Evolutionary conservation across 2,113 vertebrate species (phyloP), one percentile per base, ranked within the genome.

Genomic region (Camarhynchus parvulus): DNA sequence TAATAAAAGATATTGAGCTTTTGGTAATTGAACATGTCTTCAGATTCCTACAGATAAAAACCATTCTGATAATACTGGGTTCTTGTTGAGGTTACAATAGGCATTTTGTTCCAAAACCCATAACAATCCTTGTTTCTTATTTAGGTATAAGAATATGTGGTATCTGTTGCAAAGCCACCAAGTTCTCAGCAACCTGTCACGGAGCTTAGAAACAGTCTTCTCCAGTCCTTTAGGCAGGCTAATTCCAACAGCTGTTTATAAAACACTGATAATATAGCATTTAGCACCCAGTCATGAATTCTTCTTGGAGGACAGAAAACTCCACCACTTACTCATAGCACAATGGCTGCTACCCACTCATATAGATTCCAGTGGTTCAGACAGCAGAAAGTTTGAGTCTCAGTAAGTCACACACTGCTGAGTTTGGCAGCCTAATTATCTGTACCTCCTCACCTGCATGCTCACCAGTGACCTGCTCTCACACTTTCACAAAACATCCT

Each of bases 281-380:
- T 81, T 83, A 91, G 68, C 39, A 81, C 13, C 15, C 44, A 22
- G 5, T 64, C 28, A 19, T 73, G 46, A 87, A 83, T 52, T 80
- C 44, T 53, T 77, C 39, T 53, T 81, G 35, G 21, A 92, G 30
- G 49, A 75, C 74, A 90, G 87, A 83, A 62, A 93, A 47, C 37
- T 73, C 52, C 84, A 94, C 58, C 78, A 80, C 28, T 94, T 88
- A 90, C 46, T 78, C 61, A 82, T 33, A 90, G 55, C 22, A 96
- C 74, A 68, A 50, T 64, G 53, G 59, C 61, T 75, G 37, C 84
- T 79, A 78, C 35, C 68, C 44, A 41, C 85, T 97, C 85, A 95
- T 92, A 90, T 35, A 63, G 67, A 70, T 87, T 75, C 61, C 87
- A 95, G 78, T 14, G 11, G 87, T 83, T 87, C 64, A 64, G 66